Evolutionary conservation across 2,888 invertebrate species (phyloP).

Genomic region (Pandemis cinnamomeana): DNA sequence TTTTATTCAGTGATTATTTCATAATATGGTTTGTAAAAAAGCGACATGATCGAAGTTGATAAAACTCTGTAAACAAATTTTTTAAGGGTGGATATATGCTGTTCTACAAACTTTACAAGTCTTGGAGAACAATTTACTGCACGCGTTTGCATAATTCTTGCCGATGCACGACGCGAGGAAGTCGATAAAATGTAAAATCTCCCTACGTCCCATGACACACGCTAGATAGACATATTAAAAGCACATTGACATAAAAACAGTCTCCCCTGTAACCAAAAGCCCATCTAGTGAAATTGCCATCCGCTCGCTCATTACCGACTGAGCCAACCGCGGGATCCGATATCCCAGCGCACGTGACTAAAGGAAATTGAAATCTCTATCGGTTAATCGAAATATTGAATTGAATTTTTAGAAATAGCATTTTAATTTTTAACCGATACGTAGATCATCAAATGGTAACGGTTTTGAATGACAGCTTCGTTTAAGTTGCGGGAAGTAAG

Average conservation of each 20-base stretch:
- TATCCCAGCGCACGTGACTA: constrained; percentile 81
- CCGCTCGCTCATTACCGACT: constrained; percentile 81
- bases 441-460: background rate
- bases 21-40: too few species aligned
- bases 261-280: constrained; percentile 75
- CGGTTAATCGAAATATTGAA: constrained; percentile 82
- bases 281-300: constrained; percentile 82
- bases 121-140: background rate
- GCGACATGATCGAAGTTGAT: background rate
- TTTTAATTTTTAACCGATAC: constrained; percentile 58
- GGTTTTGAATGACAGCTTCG: background rate
- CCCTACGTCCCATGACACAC: constrained; percentile 52
- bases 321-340: constrained; percentile 80
- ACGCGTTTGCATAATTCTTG: background rate
- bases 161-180: background rate
- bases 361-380: constrained; percentile 84
- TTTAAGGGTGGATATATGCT: too few species aligned
- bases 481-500: background rate
- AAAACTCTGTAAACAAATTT: background rate
- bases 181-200: constrained; percentile 48
- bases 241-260: constrained; percentile 73
- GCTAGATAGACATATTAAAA: constrained; percentile 70
- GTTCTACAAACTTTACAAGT: too few species aligned
- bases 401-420: constrained; percentile 61
- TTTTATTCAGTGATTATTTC: too few species aligned